Base-by-base conservation (phyloP, 2,797 vertebrate genomes). In the Pseudochirops cupreus region DNA sequence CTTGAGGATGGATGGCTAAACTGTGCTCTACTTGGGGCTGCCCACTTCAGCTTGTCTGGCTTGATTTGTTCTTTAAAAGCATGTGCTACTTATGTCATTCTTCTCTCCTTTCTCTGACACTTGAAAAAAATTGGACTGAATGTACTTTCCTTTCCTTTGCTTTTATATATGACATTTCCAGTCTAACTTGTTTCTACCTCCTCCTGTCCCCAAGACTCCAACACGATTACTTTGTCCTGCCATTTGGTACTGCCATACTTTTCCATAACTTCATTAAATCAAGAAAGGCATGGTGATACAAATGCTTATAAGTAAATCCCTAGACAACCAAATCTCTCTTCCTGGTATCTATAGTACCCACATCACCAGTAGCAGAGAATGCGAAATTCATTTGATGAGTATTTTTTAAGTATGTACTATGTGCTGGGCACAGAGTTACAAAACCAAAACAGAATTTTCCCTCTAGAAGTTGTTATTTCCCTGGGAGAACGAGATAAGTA, bases 11-110 rank as follows among this genome's bases (percentile, higher is more conserved):
- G 91, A 97, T 94, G 96, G 56, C 12, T 89, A 62, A 62, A 91
- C 94, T 58, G 12, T 46, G 92, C 52, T 95, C 87, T 62, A 28
- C 92, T 96, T 95, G 74, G 13, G 52, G 58, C 95, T 58, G 52
- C 56, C 58, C 67, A 91, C 82, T 89, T 93, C 58, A 94, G 94
- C 54, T 94, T 54, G 21, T 87, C 94, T 50, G 54, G 93, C 90
- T 97, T 96, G 94, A 92, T 97, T 97, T 97, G 93, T 93, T 96
- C 94, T 92, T 91, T 96, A 96, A 95, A 97, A 96, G 92, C 90
- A 52, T 13, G 0, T 52, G 29, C 55, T 95, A 89, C 92, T 52
- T 94, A 53, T 96, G 74, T 87, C 74, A 46, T 46, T 87, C 67
- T 74, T 74, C 24, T 87, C 74, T 24, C 21, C n/a, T 46, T 82